Conservation (phyloP, 2,888 invertebrate genomes). For the Hemaris fuciformis region DNA sequence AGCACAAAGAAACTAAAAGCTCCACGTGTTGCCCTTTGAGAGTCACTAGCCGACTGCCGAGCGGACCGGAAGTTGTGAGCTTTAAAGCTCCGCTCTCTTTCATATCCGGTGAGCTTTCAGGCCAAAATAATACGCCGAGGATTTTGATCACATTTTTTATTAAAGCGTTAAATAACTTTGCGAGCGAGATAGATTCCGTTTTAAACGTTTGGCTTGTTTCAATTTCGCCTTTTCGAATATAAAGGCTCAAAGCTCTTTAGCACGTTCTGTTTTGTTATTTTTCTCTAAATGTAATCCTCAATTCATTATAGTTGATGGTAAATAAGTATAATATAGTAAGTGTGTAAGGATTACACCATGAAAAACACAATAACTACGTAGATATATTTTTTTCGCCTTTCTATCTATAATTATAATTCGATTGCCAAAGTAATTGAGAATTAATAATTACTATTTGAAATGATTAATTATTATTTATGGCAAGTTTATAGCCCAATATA, state of each 20-base stretch:
- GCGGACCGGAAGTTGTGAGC: conserved; percentile 44
- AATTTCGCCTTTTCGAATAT: neutral
- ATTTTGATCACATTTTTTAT: conserved; percentile 33
- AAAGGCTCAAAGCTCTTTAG: neutral
- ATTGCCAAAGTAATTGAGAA: too few relatives aligned
- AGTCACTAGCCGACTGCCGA: conserved; percentile 31
- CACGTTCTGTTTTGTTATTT: neutral
- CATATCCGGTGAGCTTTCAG: conserved; percentile 53
- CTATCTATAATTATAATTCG: too few relatives aligned
- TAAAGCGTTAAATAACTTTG: conserved; percentile 14
- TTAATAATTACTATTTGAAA: too few relatives aligned
- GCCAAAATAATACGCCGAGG: conserved; percentile 39
- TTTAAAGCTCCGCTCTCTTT: conserved; percentile 48
- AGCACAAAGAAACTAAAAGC: conserved; percentile 54
- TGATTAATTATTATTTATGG: too few relatives aligned
- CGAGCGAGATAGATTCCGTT: conserved; percentile 11
- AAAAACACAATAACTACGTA: too few relatives aligned
- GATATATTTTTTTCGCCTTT: too few relatives aligned
- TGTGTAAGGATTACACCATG: too few relatives aligned
- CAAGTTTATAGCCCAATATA: too few relatives aligned
- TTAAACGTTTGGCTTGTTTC: neutral
- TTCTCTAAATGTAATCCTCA: neutral
- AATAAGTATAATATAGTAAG: too few relatives aligned
- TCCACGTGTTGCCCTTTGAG: conserved; percentile 54
- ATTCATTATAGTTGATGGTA: neutral